phyloP scores from a whole-genome alignment of 2,797 vertebrate genomes.

The Enteromius viviparus region DNA sequence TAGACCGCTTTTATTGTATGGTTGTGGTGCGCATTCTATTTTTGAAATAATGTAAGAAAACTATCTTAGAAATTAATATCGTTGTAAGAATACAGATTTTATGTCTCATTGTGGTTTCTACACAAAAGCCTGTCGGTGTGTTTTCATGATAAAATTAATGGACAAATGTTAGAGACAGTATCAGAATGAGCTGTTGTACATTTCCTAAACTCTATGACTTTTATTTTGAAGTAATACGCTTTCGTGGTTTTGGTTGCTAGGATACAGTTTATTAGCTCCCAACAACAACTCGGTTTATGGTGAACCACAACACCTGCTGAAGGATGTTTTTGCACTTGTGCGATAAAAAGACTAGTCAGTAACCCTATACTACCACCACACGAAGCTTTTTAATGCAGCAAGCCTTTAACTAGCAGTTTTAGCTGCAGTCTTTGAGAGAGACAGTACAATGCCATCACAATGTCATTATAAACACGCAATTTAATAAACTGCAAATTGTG shows the following conservation, averaged over 20 bases:
- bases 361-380: not conserved
- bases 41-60: not conserved
- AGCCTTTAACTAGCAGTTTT: not conserved
- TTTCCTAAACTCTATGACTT: not conserved
- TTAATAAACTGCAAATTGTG: not conserved
- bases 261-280: not conserved
- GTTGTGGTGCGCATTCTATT: not conserved
- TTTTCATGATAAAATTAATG: not conserved
- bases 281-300: not conserved
- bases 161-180: not conserved
- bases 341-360: too few species aligned
- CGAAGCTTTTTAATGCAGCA: not conserved
- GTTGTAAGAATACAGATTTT: not conserved
- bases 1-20: not conserved
- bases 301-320: not conserved
- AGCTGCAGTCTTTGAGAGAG: not conserved
- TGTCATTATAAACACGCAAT: not conserved
- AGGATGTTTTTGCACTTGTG: not conserved
- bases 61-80: too few species aligned
- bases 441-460: not conserved
- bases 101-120: not conserved
- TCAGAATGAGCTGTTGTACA: not conserved
- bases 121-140: not conserved
- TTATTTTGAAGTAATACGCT: conserved; percentile 14
- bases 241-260: conserved; percentile 10